Conservation (phyloP, 2,113 vertebrate genomes). For the Furnarius figulus region DNA sequence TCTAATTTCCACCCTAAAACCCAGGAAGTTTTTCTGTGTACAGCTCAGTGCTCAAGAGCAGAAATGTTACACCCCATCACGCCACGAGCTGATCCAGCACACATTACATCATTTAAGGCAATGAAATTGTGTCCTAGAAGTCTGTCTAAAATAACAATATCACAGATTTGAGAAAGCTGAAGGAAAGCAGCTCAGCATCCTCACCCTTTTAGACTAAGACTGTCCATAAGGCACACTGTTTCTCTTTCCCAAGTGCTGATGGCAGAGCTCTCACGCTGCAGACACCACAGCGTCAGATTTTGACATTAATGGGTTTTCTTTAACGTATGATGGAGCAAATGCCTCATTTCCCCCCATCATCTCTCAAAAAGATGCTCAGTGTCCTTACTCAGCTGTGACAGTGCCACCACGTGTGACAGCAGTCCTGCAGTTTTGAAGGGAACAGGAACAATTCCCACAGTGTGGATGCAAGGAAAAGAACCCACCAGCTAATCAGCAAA, state of each 20-base stretch:
- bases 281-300: neutral
- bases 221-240: neutral
- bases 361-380: neutral
- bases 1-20: neutral
- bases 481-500: neutral
- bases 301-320: neutral
- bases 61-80: neutral
- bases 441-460: neutral
- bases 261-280: neutral
- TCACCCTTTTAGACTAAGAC: neutral
- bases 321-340: neutral
- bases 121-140: neutral
- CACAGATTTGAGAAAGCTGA: neutral
- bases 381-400: neutral
- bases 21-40: fast-evolving
- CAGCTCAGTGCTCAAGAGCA: neutral
- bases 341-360: neutral
- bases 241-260: neutral
- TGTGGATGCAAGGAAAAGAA: neutral
- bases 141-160: neutral
- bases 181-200: neutral
- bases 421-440: neutral
- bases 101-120: neutral
- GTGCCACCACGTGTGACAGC: neutral
- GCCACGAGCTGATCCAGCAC: neutral